phyloP scores from a whole-genome alignment of 2,797 vertebrate species.

The Micrastur ruficollis region DNA sequence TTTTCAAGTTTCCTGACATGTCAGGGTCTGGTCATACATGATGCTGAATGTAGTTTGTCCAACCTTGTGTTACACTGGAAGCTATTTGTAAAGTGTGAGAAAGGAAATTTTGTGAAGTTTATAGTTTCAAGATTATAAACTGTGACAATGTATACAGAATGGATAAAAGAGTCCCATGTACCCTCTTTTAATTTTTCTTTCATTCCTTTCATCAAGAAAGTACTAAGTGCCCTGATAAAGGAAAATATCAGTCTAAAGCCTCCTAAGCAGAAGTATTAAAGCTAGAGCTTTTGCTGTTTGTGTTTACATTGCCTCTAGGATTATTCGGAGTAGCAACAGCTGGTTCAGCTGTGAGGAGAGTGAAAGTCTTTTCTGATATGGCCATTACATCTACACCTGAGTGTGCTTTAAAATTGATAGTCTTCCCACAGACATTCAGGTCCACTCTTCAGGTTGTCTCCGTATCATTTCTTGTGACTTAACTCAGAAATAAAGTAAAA shows the following conservation, averaged over 20 bases:
- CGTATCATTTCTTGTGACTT: conserved; percentile 28
- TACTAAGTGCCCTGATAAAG: neutral
- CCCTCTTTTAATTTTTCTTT: neutral
- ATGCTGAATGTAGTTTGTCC: neutral
- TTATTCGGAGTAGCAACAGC: neutral
- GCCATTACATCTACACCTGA: neutral
- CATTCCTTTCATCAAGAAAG: neutral
- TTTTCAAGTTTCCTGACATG: neutral
- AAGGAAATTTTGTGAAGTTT: neutral
- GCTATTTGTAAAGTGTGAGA: neutral
- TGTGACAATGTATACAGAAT: neutral
- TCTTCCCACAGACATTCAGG: conserved; percentile 12
- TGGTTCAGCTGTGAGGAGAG: neutral
- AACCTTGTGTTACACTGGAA: neutral
- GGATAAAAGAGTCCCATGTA: neutral
- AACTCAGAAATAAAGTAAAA: neutral
- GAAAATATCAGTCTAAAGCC: neutral
- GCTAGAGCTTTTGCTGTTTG: neutral
- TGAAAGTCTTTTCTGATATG: neutral
- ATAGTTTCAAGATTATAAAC: neutral
- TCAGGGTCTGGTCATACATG: neutral
- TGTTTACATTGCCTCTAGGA: neutral
- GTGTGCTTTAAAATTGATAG: conserved; percentile 41
- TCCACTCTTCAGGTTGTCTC: conserved; percentile 12
- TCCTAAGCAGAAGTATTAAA: neutral